Evolutionary conservation across 2,113 vertebrate species (phyloP).

Genomic region (Apaloderma vittatum): DNA sequence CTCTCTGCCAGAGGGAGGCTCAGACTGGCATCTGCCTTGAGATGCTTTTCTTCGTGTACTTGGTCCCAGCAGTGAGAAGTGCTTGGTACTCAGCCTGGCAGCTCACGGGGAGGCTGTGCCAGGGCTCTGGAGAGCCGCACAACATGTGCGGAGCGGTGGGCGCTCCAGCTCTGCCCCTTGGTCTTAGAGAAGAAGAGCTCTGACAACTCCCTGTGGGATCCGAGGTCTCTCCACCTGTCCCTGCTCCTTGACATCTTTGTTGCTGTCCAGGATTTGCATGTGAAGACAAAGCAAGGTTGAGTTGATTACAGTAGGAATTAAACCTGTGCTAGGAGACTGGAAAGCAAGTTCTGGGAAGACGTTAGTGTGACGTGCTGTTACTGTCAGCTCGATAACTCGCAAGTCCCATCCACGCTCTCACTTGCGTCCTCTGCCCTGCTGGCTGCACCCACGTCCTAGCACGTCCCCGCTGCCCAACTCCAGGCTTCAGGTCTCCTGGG

Average conservation of each 20-base stretch:
- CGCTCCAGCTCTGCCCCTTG: neutral
- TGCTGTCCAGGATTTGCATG: neutral
- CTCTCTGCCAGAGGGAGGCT: neutral
- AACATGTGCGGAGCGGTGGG: accelerated
- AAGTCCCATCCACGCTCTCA: neutral
- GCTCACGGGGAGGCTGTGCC: neutral
- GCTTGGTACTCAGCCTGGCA: neutral
- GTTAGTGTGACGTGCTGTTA: accelerated
- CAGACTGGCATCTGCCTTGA: accelerated
- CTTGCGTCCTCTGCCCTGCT: neutral
- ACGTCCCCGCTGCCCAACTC: accelerated
- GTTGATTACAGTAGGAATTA: neutral
- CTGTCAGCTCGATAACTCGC: neutral
- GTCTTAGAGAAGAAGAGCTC: accelerated
- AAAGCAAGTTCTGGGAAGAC: neutral
- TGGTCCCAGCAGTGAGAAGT: neutral
- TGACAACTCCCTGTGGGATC: neutral
- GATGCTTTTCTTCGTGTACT: neutral
- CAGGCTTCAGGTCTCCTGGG: neutral
- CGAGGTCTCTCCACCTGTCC: neutral
- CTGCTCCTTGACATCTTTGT: neutral
- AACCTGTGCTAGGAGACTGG: neutral
- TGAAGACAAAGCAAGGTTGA: neutral
- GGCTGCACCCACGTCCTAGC: neutral
- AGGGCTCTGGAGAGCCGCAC: neutral